Percentiles rank a stretch among this genome's conserved stretches.
Conservation (phyloP, 2,797 vertebrate genomes). For the Bryconaethiops microstoma region DNA sequence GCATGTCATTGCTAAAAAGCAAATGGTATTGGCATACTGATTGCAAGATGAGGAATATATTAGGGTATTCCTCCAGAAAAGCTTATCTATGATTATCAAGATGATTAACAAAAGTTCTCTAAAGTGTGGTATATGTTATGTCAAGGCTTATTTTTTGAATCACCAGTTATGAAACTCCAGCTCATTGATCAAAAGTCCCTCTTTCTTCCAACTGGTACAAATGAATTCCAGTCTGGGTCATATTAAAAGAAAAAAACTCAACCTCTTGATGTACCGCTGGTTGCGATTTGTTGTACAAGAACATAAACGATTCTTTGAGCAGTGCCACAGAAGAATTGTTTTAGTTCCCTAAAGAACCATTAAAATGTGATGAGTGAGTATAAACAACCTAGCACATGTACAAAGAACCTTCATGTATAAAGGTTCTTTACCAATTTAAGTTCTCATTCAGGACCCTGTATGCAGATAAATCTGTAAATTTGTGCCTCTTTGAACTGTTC, state of each 20-base stretch:
- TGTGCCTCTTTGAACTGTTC: background rate
- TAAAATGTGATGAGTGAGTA: no score
- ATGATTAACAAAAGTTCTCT: conserved; percentile 1
- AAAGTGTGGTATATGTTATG: conserved; percentile 28
- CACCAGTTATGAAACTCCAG: conserved; percentile 62
- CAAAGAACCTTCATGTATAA: no score
- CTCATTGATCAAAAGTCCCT: conserved; percentile 65
- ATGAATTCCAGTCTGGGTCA: conserved; percentile 58
- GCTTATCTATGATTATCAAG: background rate
- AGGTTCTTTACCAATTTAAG: no score
- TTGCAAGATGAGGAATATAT: background rate
- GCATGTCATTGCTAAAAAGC: background rate
- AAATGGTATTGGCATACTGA: no score
- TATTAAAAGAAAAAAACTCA: conserved; percentile 34
- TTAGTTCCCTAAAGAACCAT: no score
- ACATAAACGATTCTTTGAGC: no score
- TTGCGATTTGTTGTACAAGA: background rate
- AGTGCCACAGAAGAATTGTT: no score
- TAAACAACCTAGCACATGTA: no score
- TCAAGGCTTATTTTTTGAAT: conserved; percentile 68
- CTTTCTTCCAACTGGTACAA: conserved; percentile 54
- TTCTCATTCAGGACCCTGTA: no score
- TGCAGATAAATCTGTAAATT: background rate
- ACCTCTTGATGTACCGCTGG: background rate
- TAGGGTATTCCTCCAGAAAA: background rate